Percentiles rank a stretch among this genome's conserved stretches.
Evolutionary conservation across 2,797 vertebrate genomes (phyloP).

Genomic region (Poeciliopsis infans): DNA sequence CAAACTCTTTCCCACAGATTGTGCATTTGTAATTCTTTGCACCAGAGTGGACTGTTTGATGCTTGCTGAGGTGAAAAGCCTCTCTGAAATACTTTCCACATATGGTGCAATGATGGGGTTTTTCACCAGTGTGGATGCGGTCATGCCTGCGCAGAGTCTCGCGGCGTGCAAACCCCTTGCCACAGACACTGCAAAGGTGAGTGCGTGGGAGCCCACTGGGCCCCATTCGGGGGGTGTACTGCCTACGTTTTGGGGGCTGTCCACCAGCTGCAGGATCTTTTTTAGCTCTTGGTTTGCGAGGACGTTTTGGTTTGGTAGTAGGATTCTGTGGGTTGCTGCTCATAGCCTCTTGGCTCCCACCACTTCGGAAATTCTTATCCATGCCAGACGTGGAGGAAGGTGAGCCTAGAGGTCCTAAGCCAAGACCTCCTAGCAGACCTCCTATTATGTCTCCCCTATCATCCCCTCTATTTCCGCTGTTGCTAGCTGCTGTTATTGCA

Average conservation of each 20-base stretch:
- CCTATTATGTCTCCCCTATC: constrained; percentile 87
- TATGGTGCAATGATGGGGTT: constrained; percentile 92
- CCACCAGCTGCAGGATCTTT: constrained; percentile 69
- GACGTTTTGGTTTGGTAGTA: constrained; percentile 80
- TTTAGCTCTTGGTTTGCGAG: constrained; percentile 85
- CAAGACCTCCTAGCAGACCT: constrained; percentile 85
- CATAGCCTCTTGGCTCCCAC: constrained; percentile 74
- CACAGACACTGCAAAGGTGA: constrained; percentile 88
- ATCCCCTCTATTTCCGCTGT: constrained; percentile 81
- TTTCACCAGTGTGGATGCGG: constrained; percentile 93
- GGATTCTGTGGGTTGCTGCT: constrained; percentile 77
- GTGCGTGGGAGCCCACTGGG: constrained; percentile 81
- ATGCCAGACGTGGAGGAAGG: constrained; percentile 82
- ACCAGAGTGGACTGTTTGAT: constrained; percentile 94
- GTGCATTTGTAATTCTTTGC: constrained; percentile 95
- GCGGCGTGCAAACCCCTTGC: constrained; percentile 90
- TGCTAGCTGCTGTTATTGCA: constrained; percentile 83
- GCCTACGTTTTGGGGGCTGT: constrained; percentile 81
- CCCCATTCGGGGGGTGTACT: constrained; percentile 80
- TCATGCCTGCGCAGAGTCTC: constrained; percentile 93
- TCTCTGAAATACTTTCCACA: constrained; percentile 95
- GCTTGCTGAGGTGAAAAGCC: constrained; percentile 95
- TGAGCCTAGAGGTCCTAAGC: constrained; percentile 82
- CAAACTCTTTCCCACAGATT: constrained; percentile 93
- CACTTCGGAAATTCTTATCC: constrained; percentile 83